phyloP scores from a whole-genome alignment of 2,113 vertebrate genomes.

The Dermatemys mawii region DNA sequence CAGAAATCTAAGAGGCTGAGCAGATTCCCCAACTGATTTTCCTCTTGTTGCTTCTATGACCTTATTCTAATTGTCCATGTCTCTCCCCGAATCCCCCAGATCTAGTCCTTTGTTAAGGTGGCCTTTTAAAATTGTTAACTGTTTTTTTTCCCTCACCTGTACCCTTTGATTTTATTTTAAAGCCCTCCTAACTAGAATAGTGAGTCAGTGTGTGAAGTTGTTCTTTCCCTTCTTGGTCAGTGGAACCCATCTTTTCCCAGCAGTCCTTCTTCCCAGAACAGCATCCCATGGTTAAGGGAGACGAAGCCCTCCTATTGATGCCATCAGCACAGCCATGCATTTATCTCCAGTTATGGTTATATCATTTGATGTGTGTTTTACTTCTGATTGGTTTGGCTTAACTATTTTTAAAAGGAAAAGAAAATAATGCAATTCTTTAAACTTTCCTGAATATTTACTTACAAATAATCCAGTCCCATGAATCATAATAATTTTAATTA shows the following conservation, averaged over 20 bases:
- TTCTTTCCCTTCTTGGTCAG: neutral
- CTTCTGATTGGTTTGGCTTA: neutral
- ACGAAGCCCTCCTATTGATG: neutral
- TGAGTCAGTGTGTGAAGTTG: neutral
- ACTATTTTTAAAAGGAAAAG: neutral
- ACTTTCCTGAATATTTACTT: neutral
- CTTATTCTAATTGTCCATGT: neutral
- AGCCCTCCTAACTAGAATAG: neutral
- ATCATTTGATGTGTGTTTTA: neutral
- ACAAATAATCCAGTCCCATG: rapidly evolving
- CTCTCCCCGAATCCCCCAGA: neutral
- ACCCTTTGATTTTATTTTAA: neutral
- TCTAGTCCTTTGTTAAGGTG: neutral
- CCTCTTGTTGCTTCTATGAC: neutral
- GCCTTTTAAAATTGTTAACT: neutral
- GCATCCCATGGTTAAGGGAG: neutral
- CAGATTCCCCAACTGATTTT: neutral
- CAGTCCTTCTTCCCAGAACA: neutral
- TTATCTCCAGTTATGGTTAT: neutral
- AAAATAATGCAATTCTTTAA: neutral
- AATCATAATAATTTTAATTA: neutral
- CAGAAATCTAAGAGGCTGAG: neutral
- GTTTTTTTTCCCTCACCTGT: neutral
- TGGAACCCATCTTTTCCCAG: neutral
- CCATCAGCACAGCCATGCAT: neutral